phyloP scores from a whole-genome alignment of 1,140 invertebrate genomes.

The Heliconius himera region DNA sequence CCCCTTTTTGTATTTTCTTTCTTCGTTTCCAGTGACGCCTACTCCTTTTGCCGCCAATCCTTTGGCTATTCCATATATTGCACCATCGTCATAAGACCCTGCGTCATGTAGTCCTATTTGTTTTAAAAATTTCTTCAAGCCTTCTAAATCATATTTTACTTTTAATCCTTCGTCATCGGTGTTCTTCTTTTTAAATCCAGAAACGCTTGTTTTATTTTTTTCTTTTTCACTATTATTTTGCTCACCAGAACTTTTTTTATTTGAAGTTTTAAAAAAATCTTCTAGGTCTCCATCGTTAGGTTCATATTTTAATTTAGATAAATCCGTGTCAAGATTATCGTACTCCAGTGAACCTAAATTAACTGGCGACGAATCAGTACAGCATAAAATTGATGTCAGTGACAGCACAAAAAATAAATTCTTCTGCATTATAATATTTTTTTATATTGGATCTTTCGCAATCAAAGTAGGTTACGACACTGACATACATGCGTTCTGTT shows the following conservation, averaged over 20 bases:
- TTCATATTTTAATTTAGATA: slow-evolving; percentile 61
- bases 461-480: slow-evolving; percentile 76
- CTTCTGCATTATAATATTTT: slow-evolving; percentile 57
- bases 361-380: slow-evolving; percentile 55
- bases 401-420: slow-evolving; percentile 57
- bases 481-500: slow-evolving; percentile 72
- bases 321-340: slow-evolving; percentile 59
- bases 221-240: slow-evolving; percentile 35
- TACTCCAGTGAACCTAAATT: slow-evolving; percentile 47
- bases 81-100: slow-evolving; percentile 64
- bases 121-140: slow-evolving; percentile 74
- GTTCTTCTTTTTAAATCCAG: slow-evolving; percentile 60
- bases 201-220: slow-evolving; percentile 45
- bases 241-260: slow-evolving; percentile 36
- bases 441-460: slow-evolving; percentile 62
- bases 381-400: slow-evolving; percentile 60
- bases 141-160: slow-evolving; percentile 67
- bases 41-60: slow-evolving; percentile 60
- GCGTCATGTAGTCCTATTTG: slow-evolving; percentile 61
- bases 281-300: slow-evolving; percentile 60
- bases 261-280: slow-evolving; percentile 63
- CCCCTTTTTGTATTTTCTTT: slow-evolving; percentile 84
- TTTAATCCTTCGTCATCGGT: slow-evolving; percentile 78
- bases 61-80: slow-evolving; percentile 66
- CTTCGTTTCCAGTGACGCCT: slow-evolving; percentile 73